Evolutionary conservation across 2,797 vertebrate genomes (phyloP), one percentile per base, ranked within the genome.

Genomic region (Nannoperca obscura): DNA sequence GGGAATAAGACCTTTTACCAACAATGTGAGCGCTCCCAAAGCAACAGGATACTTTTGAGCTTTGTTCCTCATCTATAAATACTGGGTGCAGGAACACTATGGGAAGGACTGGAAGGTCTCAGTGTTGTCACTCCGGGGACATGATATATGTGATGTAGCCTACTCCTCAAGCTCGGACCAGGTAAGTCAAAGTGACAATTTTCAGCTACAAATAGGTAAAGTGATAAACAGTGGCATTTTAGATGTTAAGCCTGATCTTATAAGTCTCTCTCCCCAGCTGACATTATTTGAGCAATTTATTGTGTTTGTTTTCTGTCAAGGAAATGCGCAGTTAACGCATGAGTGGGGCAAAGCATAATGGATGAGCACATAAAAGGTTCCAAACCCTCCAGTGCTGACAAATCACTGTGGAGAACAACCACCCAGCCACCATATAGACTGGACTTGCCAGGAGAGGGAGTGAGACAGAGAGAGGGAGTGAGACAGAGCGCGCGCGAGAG

Each of bases 321-420:
- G 69, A 82, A 85, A 84, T 89, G 84, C 77, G 65, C 83, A 86
- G 76, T 72, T 70, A 75, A 68, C 12, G 19, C 62, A 30, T 0
- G 44, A 63, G 65, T 10, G 70, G 73, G 77, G 79, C 57, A 84
- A 78, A 82, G 54, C 69, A 76, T 57, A 78, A 82, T 74, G 82
- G 86, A 84, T 82, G 83, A 84, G 71, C 85, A 57, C 77, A 74
- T 61, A 76, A 80, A 70, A 81, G 81, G 81, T 73, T 81, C 70
- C 72, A 85, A 86, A 74, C 67, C 81, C 72, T 75, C 74, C 80
- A 77, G 63, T 78, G 83, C 76, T 80, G 86, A 86, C 80, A 87
- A 86, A 91, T 86, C 80, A 82, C 62, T 66, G 83, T 84, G 62
- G 72, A 89, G 81, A 89, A 71, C 78, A 90, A 83, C 76, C 88